Conservation (phyloP, 2,113 vertebrate species). For the Lamprotornis superbus region DNA sequence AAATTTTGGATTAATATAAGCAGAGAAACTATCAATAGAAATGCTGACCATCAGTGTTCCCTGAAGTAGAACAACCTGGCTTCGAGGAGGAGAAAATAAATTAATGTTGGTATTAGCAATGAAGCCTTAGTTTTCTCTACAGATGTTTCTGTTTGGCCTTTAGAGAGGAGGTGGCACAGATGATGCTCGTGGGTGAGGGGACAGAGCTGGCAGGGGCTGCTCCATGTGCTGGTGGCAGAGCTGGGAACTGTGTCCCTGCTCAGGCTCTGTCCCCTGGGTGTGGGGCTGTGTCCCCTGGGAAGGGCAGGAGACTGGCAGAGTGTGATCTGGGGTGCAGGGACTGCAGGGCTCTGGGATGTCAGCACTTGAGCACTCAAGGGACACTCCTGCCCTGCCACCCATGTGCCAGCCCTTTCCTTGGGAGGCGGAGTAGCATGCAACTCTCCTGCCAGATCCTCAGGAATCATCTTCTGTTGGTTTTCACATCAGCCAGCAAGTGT, state of each 20-base stretch:
- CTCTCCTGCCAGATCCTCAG: not conserved
- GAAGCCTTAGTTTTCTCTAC: not conserved
- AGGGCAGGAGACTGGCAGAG: not conserved
- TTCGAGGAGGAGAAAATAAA: not conserved
- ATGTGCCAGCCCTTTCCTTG: not conserved
- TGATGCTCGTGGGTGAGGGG: accelerated
- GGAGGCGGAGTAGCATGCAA: accelerated
- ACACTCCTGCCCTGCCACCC: accelerated
- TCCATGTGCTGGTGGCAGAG: accelerated
- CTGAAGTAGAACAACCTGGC: not conserved
- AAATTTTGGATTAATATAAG: conserved; percentile 4
- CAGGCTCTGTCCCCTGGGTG: accelerated
- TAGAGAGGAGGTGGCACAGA: accelerated
- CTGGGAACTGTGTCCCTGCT: not conserved
- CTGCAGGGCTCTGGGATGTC: accelerated
- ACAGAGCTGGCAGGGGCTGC: not conserved
- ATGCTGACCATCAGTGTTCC: not conserved
- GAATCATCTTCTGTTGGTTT: not conserved
- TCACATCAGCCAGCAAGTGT: not conserved
- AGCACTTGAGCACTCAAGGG: accelerated
- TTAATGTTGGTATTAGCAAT: not conserved
- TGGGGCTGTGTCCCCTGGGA: accelerated
- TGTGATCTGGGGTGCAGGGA: accelerated
- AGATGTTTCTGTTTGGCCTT: not conserved
- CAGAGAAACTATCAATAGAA: conserved; percentile 18